Evolutionary conservation across 1,140 invertebrate species (phyloP), one percentile per base, ranked within the genome.

Genomic region (Dinoponera quadriceps): DNA sequence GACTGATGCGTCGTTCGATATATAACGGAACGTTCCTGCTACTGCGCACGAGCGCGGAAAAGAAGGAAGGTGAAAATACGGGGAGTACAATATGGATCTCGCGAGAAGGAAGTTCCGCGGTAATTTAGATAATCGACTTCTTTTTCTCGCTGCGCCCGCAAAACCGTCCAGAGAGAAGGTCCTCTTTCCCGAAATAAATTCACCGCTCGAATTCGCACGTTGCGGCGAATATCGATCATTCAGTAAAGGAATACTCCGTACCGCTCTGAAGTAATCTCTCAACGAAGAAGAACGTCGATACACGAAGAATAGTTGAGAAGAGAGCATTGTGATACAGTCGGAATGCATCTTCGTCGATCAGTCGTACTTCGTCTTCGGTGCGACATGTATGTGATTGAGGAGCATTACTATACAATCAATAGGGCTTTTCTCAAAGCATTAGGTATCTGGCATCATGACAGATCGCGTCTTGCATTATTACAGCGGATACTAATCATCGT

Each of bases 21-120:
- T 3, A 4, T 55, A 9, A 7, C 51, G 25, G 9, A 29, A 25
- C 29, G 5, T 1, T 25, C 2, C 2, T 7, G 16, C 9, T 1
- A 55, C 48, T 78, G 62, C 74, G 74, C 62, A 78, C 54, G 33
- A 51, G 62, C 20, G 11, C 14, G 9, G 62, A 66, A 55, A 54
- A 49, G 54, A 66, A 18, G n/a, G 16, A 66, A 20, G 27, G 3
- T 13, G 11, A 65, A 49, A 38, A 22, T 25, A 59, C 25, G 20
- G n/a, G 54, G n/a, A n/a, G n/a, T n/a, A 4, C 3, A 57, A 57
- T 68, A 55, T 78, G n/a, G 9, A 0, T 25, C 54, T n/a, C 1
- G 3, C 3, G 18, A 62, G 20, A n/a, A 51, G 18, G 33, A 48
- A 16, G 11, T n/a, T 69, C 16, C 4, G 11, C 11, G 9, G 38